Conservation (phyloP, 2,797 vertebrate genomes). For the Mormyrops attenuatus region DNA sequence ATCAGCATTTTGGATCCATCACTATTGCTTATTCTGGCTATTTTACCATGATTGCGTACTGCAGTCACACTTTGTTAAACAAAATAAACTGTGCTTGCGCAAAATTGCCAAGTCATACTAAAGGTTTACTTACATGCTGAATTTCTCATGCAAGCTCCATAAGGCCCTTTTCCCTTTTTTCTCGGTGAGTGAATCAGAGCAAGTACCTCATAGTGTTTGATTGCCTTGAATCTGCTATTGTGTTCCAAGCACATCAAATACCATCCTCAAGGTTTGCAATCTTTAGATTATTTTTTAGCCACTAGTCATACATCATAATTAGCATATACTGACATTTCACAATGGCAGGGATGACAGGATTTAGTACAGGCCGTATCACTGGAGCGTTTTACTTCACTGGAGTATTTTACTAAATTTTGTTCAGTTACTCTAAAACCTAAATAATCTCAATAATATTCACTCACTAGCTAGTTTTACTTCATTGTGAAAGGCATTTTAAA, state of each 20-base stretch:
- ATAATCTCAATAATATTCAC: background rate
- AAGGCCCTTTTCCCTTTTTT: slow-evolving; percentile 20
- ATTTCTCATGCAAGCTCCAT: slow-evolving; percentile 12
- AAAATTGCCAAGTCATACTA: slow-evolving; percentile 7
- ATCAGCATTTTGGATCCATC: slow-evolving; percentile 22
- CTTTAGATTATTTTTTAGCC: background rate
- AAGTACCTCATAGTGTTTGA: background rate
- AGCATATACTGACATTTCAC: slow-evolving; percentile 14
- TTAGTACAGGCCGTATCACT: background rate
- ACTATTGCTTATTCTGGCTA: background rate
- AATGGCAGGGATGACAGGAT: slow-evolving; percentile 1
- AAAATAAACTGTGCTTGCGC: background rate
- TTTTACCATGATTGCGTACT: background rate
- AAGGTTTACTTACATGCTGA: background rate
- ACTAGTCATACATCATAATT: slow-evolving; percentile 8
- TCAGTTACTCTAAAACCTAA: background rate
- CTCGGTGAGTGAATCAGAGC: slow-evolving; percentile 18
- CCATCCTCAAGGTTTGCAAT: background rate
- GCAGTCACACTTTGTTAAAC: background rate
- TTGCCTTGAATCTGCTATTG: slow-evolving; percentile 9
- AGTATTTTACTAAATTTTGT: background rate
- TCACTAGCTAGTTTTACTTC: background rate
- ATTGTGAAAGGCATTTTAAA: background rate
- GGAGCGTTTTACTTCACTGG: background rate
- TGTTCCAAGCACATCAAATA: slow-evolving; percentile 17